A percentile compares a stretch with the other conserved stretches of the same genome.
phyloP scores from a whole-genome alignment of 2,797 vertebrate species.

The Sebastolobus altivelis region DNA sequence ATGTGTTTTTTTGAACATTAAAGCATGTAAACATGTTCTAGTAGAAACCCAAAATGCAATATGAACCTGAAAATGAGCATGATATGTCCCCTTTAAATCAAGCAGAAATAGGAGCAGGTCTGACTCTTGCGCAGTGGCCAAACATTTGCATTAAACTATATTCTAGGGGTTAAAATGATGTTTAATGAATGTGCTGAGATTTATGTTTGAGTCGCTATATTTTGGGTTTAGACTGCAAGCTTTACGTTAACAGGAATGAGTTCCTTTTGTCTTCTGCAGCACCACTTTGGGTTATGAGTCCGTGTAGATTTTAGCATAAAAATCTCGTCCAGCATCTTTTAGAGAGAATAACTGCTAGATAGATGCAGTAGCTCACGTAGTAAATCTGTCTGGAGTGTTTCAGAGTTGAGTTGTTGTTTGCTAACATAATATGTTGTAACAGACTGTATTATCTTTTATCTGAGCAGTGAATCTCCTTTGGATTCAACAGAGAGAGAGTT shows the following conservation, averaged over 20 bases:
- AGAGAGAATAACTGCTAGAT: not conserved
- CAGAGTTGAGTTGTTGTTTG: not conserved
- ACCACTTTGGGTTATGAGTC: not conserved
- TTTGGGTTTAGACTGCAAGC: not conserved
- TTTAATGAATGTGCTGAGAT: too few species aligned
- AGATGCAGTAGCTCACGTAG: too few species aligned
- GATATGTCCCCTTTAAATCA: not conserved
- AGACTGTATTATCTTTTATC: not conserved
- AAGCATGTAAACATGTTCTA: too few species aligned
- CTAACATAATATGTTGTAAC: not conserved
- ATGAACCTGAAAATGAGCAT: too few species aligned
- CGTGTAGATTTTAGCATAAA: not conserved
- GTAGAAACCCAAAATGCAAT: too few species aligned
- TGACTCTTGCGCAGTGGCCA: too few species aligned
- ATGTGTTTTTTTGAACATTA: too few species aligned
- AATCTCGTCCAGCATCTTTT: not conserved
- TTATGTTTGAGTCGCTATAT: too few species aligned
- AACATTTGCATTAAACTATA: too few species aligned
- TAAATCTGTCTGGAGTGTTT: not conserved
- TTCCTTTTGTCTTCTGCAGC: not conserved
- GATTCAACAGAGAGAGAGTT: not conserved
- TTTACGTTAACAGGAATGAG: not conserved
- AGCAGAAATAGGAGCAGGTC: not conserved
- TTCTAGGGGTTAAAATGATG: not conserved
- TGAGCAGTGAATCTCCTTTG: conserved; percentile 5